Conservation (phyloP, 1,140 invertebrate species). For the Sweltsa coloradensis region DNA sequence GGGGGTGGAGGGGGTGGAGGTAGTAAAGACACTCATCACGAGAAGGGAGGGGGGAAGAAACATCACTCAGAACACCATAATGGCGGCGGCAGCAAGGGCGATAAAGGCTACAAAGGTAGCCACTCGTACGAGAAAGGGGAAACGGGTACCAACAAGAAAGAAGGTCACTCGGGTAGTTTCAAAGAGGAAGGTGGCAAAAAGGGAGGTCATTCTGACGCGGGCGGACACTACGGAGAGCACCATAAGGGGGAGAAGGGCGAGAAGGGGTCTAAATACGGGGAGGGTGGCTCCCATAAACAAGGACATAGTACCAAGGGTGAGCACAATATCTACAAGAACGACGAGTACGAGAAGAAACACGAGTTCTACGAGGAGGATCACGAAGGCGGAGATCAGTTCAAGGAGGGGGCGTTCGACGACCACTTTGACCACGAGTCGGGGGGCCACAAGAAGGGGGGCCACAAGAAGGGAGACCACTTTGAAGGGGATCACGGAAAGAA, state of each 20-base stretch:
- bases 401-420: conserved; percentile 11
- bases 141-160: conserved; percentile 14
- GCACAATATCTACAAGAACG: conserved; percentile 58
- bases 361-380: conserved; percentile 18
- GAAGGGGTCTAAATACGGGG: conserved; percentile 15
- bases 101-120: conserved; percentile 15
- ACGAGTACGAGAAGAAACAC: conserved; percentile 40
- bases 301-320: conserved; percentile 32
- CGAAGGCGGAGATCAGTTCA: conserved; percentile 15
- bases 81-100: conserved; percentile 7
- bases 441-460: conserved; percentile 31
- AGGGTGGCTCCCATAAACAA: conserved; percentile 14
- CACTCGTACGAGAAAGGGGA: conserved; percentile 14
- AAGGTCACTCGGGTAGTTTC: conserved; percentile 11
- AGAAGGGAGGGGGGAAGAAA: conserved; percentile 14
- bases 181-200: conserved; percentile 15
- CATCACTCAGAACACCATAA: conserved; percentile 10
- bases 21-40: conserved; percentile 1
- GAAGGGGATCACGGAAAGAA: conserved; percentile 42
- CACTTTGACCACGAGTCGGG: conserved; percentile 14
- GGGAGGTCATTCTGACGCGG: conserved; percentile 13
- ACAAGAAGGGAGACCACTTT: conserved; percentile 22
- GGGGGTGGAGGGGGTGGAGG: conserved; percentile 6
- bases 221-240: conserved; percentile 13
- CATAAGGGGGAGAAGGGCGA: conserved; percentile 13